Evolutionary conservation across 2,888 invertebrate species (phyloP).

Genomic region (Eristalis intricaria): DNA sequence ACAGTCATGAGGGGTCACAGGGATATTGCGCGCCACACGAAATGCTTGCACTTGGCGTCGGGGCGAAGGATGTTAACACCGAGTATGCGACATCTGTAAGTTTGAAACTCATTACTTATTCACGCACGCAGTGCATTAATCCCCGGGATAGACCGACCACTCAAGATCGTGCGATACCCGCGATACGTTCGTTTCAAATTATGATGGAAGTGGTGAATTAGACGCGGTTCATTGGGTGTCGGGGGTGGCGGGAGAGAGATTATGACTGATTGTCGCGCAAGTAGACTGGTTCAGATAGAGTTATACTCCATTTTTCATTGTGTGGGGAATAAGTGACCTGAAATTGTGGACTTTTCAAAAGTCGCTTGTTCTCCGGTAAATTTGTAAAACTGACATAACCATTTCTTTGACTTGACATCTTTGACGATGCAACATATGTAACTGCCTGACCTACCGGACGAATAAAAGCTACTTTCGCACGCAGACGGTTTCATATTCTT

Average conservation of each 20-base stretch:
- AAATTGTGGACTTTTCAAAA: neutral
- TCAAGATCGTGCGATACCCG: neutral
- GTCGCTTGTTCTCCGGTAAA: too few species aligned
- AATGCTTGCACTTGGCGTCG: constrained; percentile 73
- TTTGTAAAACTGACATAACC: too few species aligned
- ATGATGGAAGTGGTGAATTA: neutral
- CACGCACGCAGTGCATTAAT: neutral
- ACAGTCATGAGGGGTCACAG: constrained; percentile 50
- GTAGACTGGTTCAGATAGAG: too few species aligned
- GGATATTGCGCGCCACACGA: constrained; percentile 73
- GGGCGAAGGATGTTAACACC: constrained; percentile 40
- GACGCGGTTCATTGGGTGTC: neutral
- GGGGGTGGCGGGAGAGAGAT: neutral
- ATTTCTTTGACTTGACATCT: too few species aligned
- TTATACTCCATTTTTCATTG: too few species aligned
- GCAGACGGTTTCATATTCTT: too few species aligned
- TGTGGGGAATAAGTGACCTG: neutral
- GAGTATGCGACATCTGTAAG: constrained; percentile 69
- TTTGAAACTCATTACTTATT: constrained; percentile 32
- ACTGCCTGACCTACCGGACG: too few species aligned
- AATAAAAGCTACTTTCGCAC: too few species aligned
- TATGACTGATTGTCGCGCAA: too few species aligned
- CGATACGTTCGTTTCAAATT: neutral
- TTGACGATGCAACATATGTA: too few species aligned
- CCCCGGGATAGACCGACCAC: neutral